Base-by-base conservation (phyloP, 2,113 vertebrate species). In the Oreochromis niloticus region DNA sequence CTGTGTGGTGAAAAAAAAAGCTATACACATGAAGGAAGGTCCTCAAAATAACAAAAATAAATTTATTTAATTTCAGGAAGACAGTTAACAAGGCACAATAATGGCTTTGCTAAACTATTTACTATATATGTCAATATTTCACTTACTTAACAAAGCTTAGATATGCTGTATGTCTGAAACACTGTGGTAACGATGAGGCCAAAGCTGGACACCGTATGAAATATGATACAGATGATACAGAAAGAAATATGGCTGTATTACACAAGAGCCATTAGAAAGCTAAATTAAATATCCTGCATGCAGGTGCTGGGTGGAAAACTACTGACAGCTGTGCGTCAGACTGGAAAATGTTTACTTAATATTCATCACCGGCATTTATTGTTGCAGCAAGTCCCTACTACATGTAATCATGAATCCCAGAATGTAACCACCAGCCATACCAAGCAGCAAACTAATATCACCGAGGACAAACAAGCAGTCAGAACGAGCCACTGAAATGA, bases 11-110 rank as follows among this genome's bases (percentile, higher is more conserved):
- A 66, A 1, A 66, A 24, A 68, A 39, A 11, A 57, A 8, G 48
- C 50, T 9, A 57, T 55, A 78, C n/a, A 85, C 61, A 41, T 14
- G 11, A 8, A 16, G 41, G 32, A 32, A 78, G 9, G 4, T 32
- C 46, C 22, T 78, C 43, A 7, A 71, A 56, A 73, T 90, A 90
- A 85, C 52, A 93, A 95, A 95, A 94, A 93, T 93, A 95, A 81
- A 90, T 85, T 16, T 90, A 91, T 93, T 93, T 91, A 9, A 80
- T 93, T 91, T 87, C 80, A 89, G 94, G 92, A 95, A 94, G 94
- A 95, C 93, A 43, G 91, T 86, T 83, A 89, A 90, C 92, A 95
- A 93, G 92, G 94, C 94, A 94, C 94, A 92, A 75, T 86, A 71
- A 93, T 79, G 86, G 83, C 90, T 93, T 78, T 68, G 71, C 92